Conservation (phyloP, 2,888 invertebrate genomes). For the Diplazon laetatorius region DNA sequence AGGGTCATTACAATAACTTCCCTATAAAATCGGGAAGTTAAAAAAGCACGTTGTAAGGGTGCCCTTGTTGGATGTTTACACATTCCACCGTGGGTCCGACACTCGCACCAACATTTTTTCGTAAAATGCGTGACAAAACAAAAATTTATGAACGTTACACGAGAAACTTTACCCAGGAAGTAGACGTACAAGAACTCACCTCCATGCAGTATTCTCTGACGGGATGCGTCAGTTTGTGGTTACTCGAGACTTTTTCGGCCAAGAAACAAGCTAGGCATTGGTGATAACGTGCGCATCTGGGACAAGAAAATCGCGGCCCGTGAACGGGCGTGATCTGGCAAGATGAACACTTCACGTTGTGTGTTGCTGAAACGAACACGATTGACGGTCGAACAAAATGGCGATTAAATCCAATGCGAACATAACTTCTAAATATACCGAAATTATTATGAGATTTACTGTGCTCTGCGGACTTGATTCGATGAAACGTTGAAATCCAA, state of each 20-base stretch:
- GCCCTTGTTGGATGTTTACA: no score
- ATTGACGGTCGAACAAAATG: constrained; percentile 8
- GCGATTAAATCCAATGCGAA: constrained; percentile 21
- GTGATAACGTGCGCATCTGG: constrained; percentile 86
- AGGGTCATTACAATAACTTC: no score
- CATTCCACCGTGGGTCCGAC: no score
- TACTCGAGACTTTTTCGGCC: constrained; percentile 84
- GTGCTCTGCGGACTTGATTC: constrained; percentile 85
- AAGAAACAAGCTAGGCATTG: constrained; percentile 89
- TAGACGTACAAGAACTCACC: constrained; percentile 75
- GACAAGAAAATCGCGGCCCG: constrained; percentile 86
- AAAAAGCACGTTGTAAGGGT: no score
- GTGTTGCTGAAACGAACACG: constrained; percentile 81
- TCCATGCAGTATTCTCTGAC: constrained; percentile 86
- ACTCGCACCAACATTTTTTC: no score
- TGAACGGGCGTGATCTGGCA: constrained; percentile 85
- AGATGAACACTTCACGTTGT: constrained; percentile 85
- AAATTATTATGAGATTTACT: constrained; percentile 77
- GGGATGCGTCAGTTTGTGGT: constrained; percentile 87
- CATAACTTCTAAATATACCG: neutral
- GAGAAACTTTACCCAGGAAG: no score
- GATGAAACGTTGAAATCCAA: constrained; percentile 87
- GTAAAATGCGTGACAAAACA: no score
- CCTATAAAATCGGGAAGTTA: no score
- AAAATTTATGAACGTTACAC: constrained; percentile 10